A percentile compares a stretch with the other conserved stretches of the same genome.
Evolutionary conservation across 2,888 invertebrate species (phyloP).

Genomic region (Sepiola atlantica): DNA sequence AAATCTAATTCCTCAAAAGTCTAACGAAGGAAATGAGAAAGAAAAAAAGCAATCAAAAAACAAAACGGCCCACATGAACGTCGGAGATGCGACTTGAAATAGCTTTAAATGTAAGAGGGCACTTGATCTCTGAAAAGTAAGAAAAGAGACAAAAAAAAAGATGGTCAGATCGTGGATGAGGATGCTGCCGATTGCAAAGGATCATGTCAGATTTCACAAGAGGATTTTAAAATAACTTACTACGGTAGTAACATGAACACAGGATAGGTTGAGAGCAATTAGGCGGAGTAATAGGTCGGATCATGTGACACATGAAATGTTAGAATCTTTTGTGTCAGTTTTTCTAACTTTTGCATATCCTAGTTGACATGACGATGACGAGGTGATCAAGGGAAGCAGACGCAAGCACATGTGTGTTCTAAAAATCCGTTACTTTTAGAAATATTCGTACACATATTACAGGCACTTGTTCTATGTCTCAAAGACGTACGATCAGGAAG

Average conservation of each 20-base stretch:
- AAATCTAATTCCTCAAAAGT: neutral
- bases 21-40: neutral
- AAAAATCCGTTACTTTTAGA: neutral
- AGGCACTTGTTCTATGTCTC: too few relatives aligned
- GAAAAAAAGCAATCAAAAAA: neutral
- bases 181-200: neutral
- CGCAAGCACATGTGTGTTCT: neutral
- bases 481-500: too few relatives aligned
- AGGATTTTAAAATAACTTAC: neutral
- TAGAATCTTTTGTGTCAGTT: neutral
- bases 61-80: neutral
- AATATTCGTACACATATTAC: neutral
- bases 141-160: neutral
- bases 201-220: constrained; percentile 32
- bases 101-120: neutral
- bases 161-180: neutral
- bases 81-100: neutral
- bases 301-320: neutral
- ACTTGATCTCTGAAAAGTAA: neutral
- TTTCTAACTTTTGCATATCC: neutral
- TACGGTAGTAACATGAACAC: neutral
- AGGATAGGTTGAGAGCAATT: constrained; percentile 32
- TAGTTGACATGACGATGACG: neutral
- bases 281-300: neutral
- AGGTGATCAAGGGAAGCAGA: neutral